Conservation (phyloP, 2,113 vertebrate genomes). For the Gavialis gangeticus region DNA sequence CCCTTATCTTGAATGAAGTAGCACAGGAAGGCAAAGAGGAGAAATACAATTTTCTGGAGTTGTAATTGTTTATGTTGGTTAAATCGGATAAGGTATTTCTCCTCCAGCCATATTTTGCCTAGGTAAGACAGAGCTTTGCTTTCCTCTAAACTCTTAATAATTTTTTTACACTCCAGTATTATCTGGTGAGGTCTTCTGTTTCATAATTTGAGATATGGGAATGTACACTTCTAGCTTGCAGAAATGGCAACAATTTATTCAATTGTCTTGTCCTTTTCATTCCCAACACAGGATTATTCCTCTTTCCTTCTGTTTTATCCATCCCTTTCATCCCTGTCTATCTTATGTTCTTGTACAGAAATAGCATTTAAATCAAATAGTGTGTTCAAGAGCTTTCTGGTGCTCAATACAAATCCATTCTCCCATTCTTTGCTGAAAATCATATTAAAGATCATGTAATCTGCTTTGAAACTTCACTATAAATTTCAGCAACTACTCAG, state of each 20-base stretch:
- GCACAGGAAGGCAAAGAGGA: background rate
- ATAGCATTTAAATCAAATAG: background rate
- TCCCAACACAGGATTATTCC: background rate
- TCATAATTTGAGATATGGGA: background rate
- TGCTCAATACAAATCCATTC: background rate
- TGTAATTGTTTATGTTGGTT: background rate
- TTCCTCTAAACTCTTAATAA: background rate
- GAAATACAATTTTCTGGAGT: background rate
- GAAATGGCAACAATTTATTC: background rate
- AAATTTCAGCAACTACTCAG: background rate
- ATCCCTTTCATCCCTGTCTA: background rate
- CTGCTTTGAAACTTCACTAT: background rate
- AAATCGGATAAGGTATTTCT: too few species aligned
- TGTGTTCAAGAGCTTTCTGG: background rate
- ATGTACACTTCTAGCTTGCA: background rate
- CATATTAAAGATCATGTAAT: background rate
- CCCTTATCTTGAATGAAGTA: background rate
- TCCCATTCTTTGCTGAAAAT: background rate
- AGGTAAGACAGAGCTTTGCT: background rate
- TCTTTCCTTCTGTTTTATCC: background rate
- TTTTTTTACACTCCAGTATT: background rate
- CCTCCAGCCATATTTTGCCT: background rate
- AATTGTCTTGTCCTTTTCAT: background rate
- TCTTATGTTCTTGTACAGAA: background rate
- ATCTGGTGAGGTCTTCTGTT: background rate